Base-by-base conservation (phyloP, 2,113 vertebrate species). In the Triplophysa tibetana region DNA sequence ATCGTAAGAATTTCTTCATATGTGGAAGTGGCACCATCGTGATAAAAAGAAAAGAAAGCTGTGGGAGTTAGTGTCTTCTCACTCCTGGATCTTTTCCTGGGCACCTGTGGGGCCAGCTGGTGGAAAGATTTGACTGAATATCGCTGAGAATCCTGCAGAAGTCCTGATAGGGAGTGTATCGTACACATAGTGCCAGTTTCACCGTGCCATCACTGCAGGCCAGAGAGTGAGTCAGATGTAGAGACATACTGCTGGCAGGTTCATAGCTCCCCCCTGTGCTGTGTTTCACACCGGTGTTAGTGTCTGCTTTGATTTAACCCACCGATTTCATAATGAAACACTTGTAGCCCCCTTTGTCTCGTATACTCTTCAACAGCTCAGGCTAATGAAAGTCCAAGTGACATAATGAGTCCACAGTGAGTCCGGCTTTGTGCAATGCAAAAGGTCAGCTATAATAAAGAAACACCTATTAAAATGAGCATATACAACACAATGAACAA, bases 61-160 rank as follows among this genome's bases (percentile, higher is more conserved):
- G 21, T 75, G 17, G 43, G 38, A 41, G 80, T 67, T 69, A 13
- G 50, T 75, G 60, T 84, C 38, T 69, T 70, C 75, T 78, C 83
- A 82, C 85, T 87, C 79, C 80, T 83, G 82, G 81, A 89, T 90
- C 80, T 88, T 89, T 91, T 89, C 82, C 87, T 85, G 11, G 75
- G 83, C 78, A 83, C 83, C 88, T 82, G 79, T 87, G 73, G 87
- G 84, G 82, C 81, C 86, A 85, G 87, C 87, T 84, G 68, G 82
- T 72, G 75, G 84, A 84, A 79, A 80, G 77, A 87, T 88, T 85
- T 89, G 87, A 88, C 87, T 85, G 88, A 88, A 86, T 85, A 88
- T 87, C 88, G 88, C 81, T 89, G 88, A 90, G 86, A 91, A 87
- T 89, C 85, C 84, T 74, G 84, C 62, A 89, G 88, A 89, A 89